Conservation (phyloP, 2,888 invertebrate genomes). For the Cancer borealis region DNA sequence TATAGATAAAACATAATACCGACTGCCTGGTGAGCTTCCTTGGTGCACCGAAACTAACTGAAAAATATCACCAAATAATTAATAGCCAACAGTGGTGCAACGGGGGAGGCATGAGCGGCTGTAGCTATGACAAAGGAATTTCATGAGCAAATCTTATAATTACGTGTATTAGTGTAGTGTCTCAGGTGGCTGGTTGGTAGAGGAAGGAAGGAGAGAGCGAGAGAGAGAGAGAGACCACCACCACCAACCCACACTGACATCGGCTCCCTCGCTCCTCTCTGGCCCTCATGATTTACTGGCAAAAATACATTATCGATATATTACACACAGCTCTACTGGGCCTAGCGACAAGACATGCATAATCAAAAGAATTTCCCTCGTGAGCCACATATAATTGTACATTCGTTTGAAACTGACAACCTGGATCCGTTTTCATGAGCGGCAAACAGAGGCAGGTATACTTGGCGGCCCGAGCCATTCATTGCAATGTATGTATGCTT, state of each 20-base stretch:
- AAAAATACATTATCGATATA: conserved; percentile 45
- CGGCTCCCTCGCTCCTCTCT: background rate
- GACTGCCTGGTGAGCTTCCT: background rate
- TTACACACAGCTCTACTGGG: conserved; percentile 45
- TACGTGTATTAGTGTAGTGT: conserved; percentile 8
- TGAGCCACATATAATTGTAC: conserved; percentile 45
- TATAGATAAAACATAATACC: background rate
- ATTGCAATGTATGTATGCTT: conserved; percentile 62
- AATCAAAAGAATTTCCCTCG: conserved; percentile 47
- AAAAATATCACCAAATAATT: background rate
- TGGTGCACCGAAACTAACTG: background rate
- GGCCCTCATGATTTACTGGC: conserved; percentile 24
- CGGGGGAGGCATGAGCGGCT: background rate
- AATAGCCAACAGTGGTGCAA: background rate
- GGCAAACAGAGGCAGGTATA: conserved; percentile 18
- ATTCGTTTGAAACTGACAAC: conserved; percentile 49
- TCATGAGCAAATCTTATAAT: conserved; percentile 6
- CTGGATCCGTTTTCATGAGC: conserved; percentile 41
- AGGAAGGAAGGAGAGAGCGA: background rate
- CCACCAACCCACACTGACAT: background rate
- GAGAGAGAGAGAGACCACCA: background rate
- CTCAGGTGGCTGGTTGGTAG: background rate
- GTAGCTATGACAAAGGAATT: background rate
- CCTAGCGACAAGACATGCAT: conserved; percentile 45
- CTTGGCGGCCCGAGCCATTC: conserved; percentile 52